Base-by-base conservation (phyloP, 2,888 invertebrate species). In the Phyllotreta cruciferae region DNA sequence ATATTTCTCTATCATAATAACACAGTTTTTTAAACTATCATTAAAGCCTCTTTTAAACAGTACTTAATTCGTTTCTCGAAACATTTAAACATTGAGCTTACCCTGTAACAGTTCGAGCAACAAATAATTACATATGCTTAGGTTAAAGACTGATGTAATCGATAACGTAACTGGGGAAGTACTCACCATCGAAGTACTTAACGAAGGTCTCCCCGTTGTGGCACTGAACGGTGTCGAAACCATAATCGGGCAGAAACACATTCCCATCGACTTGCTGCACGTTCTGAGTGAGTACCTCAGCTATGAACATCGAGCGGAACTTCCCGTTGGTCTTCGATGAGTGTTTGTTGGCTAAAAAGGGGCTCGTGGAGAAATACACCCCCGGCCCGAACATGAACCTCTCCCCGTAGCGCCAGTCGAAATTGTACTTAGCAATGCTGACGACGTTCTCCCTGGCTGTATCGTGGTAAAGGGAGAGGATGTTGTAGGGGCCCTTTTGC, bases 151-250 rank as follows among this genome's bases (percentile, higher is more conserved):
- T 64, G 71, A 77, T 6, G 60, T 73, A 73, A 34, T 66, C 61
- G 5, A 75, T 74, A 38, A 78, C 70, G 69, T 79, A 80, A 9
- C 70, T 70, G 1, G 80, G 80, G 64, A 79, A 78, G 70, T 75
- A 80, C 62, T 80, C 80, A 55, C 74, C 70, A 60, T 80, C 80
- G 57, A 75, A 75, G 68, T 75, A 80, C 66, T 80, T 80, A 0
- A 80, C 79, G 65, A 71, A 78, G 1, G 79, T 79, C 4, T 67
- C 60, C 0, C 67, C 66, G 41, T 57, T 52, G 63, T 73, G 74
- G 6, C 76, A 77, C 37, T 64, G 56, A 0, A 77, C 75, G 0
- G 79, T 80, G 65, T 80, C 80, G 66, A 53, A 75, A 3, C 70
- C 69, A 14, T 34, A 35, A 34, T 70, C 64, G 5, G 79, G 77